Percentiles rank a stretch among this genome's conserved stretches.
phyloP scores from a whole-genome alignment of 2,113 vertebrate genomes.

The Pelvicachromis taeniatus region DNA sequence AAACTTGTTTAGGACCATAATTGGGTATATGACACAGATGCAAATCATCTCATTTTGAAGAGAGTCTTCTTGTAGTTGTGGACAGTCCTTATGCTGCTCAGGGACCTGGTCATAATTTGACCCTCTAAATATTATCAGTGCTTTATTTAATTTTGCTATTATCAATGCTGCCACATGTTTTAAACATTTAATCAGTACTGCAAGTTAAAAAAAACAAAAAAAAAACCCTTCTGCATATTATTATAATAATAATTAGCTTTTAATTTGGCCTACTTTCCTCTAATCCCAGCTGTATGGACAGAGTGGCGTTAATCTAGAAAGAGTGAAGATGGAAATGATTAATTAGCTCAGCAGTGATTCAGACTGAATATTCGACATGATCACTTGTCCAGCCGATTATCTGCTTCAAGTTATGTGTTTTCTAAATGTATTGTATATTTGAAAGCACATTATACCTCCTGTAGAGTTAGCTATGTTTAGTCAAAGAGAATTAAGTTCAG shows the following conservation, averaged over 20 bases:
- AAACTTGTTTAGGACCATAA: no score
- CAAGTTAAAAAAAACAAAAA: neutral
- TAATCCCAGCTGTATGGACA: neutral
- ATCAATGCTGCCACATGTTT: neutral
- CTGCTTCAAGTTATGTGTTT: neutral
- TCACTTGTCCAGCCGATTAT: neutral
- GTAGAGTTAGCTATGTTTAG: neutral
- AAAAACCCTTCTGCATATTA: neutral
- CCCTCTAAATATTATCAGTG: neutral
- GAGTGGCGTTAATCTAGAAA: neutral
- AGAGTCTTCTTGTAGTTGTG: no score
- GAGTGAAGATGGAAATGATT: neutral
- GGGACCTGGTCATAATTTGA: no score
- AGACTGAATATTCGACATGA: neutral
- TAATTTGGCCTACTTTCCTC: neutral
- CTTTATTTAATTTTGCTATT: neutral
- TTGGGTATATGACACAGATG: no score
- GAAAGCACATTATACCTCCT: neutral
- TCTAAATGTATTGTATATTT: neutral
- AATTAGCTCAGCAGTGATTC: neutral
- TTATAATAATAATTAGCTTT: neutral
- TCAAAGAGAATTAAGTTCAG: neutral
- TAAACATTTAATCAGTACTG: neutral
- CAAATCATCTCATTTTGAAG: no score
- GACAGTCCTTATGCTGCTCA: no score